phyloP scores from a whole-genome alignment of 2,888 invertebrate species.

The Protula sp. region DNA sequence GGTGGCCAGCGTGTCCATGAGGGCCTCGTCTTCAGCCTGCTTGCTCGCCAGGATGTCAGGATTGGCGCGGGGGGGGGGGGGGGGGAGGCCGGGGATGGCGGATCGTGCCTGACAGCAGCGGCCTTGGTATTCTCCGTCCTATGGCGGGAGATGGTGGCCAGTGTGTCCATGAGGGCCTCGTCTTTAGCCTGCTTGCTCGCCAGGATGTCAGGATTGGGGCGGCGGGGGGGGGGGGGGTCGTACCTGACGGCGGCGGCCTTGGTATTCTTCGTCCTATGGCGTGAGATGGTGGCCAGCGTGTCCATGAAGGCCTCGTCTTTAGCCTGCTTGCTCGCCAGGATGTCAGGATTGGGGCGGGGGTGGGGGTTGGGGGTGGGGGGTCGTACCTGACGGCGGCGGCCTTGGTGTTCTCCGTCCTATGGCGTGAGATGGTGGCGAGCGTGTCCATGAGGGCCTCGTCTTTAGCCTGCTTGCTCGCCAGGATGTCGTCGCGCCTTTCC shows the following conservation, averaged over 20 bases:
- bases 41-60: conserved; percentile 47
- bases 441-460: conserved; percentile 48
- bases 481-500: conserved; percentile 46
- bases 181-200: conserved; percentile 50
- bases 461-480: conserved; percentile 48
- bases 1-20: conserved; percentile 46
- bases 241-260: conserved; percentile 42
- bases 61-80: too few species aligned
- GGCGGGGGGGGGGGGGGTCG: too few species aligned
- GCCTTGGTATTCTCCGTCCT: conserved; percentile 45
- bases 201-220: conserved; percentile 48
- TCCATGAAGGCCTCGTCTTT: conserved; percentile 48
- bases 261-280: conserved; percentile 47
- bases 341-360: too few species aligned
- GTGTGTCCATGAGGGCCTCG: conserved; percentile 44
- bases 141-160: conserved; percentile 48
- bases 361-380: too few species aligned
- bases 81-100: too few species aligned
- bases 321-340: conserved; percentile 47
- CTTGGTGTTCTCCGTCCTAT: conserved; percentile 45
- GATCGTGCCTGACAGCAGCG: conserved; percentile 42
- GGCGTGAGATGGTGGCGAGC: conserved; percentile 46
- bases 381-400: conserved; percentile 37
- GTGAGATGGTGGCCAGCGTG: conserved; percentile 48
- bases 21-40: conserved; percentile 48